phyloP scores from a whole-genome alignment of 2,888 invertebrate genomes.

The Eurytoma californica region DNA sequence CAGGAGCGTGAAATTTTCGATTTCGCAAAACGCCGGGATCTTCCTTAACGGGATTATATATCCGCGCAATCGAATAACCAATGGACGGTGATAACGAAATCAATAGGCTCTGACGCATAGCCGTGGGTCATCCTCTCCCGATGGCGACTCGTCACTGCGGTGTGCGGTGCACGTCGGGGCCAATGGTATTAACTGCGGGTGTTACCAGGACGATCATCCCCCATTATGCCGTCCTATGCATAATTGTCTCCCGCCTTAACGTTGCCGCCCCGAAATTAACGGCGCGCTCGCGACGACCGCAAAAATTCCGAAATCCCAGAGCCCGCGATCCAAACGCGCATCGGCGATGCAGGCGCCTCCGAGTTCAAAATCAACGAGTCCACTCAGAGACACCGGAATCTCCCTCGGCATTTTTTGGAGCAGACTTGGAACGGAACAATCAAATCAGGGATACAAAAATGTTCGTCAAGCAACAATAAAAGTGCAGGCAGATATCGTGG shows the following conservation, averaged over 20 bases:
- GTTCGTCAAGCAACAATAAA: too few species aligned
- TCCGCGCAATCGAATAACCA: constrained; percentile 42
- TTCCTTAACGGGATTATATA: constrained; percentile 31
- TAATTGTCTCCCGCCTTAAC: constrained; percentile 40
- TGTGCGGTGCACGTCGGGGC: constrained; percentile 49
- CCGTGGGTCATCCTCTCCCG: constrained; percentile 36
- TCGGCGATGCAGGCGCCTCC: too few species aligned
- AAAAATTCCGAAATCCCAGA: constrained; percentile 24
- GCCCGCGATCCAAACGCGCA: too few species aligned
- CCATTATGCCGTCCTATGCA: constrained; percentile 30
- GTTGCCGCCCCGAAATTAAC: background rate
- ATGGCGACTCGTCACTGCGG: constrained; percentile 7
- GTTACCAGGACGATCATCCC: constrained; percentile 66
- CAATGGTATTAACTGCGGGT: constrained; percentile 63
- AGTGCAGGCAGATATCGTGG: too few species aligned
- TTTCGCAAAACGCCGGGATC: constrained; percentile 19
- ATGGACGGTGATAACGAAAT: constrained; percentile 48
- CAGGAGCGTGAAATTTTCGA: constrained; percentile 6
- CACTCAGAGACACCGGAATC: too few species aligned
- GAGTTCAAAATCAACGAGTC: too few species aligned
- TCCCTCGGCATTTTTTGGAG: too few species aligned
- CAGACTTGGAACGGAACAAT: too few species aligned
- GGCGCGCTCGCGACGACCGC: constrained; percentile 2
- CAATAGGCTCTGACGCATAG: constrained; percentile 24
- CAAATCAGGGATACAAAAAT: too few species aligned